These are phyloP conservation scores for Macroramphosus scolopax DNA, from an alignment of 2,797 vertebrate species.

Conservation along the genomic window DNA sequence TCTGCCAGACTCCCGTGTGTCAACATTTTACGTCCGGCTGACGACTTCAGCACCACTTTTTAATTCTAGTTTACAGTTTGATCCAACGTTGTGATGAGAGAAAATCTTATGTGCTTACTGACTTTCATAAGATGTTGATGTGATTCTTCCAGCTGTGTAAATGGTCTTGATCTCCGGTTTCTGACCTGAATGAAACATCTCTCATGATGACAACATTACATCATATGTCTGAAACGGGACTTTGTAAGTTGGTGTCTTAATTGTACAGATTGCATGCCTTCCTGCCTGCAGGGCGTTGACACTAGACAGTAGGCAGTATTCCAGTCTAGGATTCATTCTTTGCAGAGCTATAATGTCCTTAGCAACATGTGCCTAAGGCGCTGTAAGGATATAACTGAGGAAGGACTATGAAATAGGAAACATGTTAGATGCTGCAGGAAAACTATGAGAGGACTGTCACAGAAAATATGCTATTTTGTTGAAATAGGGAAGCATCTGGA, in stretches of 20 bases:
- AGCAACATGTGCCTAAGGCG: conserved; percentile 30
- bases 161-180: too few relatives aligned
- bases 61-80: conserved; percentile 11
- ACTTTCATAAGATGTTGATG: too few relatives aligned
- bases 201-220: conserved; percentile 3
- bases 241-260: conserved; percentile 11
- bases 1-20: conserved; percentile 14
- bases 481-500: conserved; percentile 46
- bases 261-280: conserved; percentile 46
- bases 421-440: too few relatives aligned
- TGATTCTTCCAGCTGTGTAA: too few relatives aligned
- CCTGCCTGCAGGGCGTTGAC: conserved; percentile 24
- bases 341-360: conserved; percentile 28
- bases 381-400: conserved; percentile 35
- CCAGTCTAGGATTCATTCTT: conserved; percentile 26
- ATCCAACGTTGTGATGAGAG: too few relatives aligned
- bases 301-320: conserved; percentile 22
- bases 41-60: conserved; percentile 8
- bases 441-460: conserved; percentile 36
- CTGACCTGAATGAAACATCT: not conserved
- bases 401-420: conserved; percentile 28
- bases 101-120: not conserved
- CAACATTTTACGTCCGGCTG: conserved; percentile 9
- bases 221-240: conserved; percentile 9
- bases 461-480: conserved; percentile 42